Base-by-base conservation (phyloP, 2,113 vertebrate species). In the Bombycilla garrulus region DNA sequence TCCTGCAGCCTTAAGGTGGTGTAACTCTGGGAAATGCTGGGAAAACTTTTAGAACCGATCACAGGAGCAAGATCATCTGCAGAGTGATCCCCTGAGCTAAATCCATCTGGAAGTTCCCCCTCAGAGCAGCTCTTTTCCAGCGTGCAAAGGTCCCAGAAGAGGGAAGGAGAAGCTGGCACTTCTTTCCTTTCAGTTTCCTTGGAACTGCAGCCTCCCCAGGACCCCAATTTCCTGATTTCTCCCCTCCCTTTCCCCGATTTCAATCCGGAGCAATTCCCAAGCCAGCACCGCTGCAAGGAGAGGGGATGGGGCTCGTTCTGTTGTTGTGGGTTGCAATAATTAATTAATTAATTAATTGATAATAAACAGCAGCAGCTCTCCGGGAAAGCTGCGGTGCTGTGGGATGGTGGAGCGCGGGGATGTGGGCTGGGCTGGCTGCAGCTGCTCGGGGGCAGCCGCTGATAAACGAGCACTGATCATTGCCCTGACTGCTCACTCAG, bases 341-440 rank as follows among this genome's bases (percentile, higher is more conserved):
- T 38, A 38, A 38, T 10, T 38, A 38, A 38, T 38, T 38, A 38
- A 38, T 10, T 38, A 38, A 38, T n/a, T n/a, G n/a, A 38, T 51
- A 48, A 70, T 33, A 80, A 88, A 36, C 2, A 1, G 66, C 71
- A n/a, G 86, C 42, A 44, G 48, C 77, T 89, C 65, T 86, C 73
- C 69, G 79, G 89, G 89, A 84, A 84, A 57, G 53, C 70, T 94
- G 94, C 79, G 57, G 0, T 31, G 79, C 44, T 51, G 90, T 15
- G 93, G 83, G 94, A 90, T 92, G 91, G 24, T 92, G 91, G 24
- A 93, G 35, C 93, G 36, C 42, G 25, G 74, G 93, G 92, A 88
- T 74, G 9, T 38, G 38, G 38, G 38, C 60, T 23, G 83, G 31
- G 81, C 80, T 92, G 36, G 67, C 33, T 71, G 87, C 58, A 73